These are phyloP conservation scores for Atlantisia rogersi DNA, from an alignment of 2,113 vertebrate genomes.

Conservation along the genomic window DNA sequence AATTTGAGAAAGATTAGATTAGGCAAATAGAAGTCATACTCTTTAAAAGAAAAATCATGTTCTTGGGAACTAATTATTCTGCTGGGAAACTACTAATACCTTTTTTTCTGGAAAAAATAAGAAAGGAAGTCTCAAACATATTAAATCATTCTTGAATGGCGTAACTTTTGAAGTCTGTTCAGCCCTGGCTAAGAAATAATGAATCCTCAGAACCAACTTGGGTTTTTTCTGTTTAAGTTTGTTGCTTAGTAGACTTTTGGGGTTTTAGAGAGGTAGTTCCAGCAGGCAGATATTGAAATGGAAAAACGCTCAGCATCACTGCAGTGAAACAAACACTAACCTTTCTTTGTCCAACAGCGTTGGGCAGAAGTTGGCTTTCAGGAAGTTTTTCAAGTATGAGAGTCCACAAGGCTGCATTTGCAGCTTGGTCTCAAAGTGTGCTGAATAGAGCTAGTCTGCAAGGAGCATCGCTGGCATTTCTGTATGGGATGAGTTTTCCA, in stretches of 20 bases:
- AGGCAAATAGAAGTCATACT: background rate
- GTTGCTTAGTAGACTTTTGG: constrained; percentile 25
- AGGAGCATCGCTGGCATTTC: background rate
- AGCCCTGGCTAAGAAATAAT: background rate
- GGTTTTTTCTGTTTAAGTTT: constrained; percentile 45
- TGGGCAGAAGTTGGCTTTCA: background rate
- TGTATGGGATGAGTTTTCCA: background rate
- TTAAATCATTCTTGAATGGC: background rate
- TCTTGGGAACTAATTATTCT: background rate
- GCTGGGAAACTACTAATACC: background rate
- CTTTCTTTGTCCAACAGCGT: background rate
- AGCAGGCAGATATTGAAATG: background rate
- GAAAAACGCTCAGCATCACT: background rate
- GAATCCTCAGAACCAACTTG: background rate
- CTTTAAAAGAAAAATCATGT: background rate
- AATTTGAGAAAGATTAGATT: background rate
- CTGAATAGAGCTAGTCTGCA: background rate
- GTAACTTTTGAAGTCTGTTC: background rate
- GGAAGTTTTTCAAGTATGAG: background rate
- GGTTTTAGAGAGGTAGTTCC: background rate
- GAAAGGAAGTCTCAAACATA: background rate
- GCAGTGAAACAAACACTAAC: background rate
- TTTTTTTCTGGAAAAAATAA: background rate
- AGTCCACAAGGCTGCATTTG: background rate
- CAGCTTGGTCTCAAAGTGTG: background rate